Evolutionary conservation across 2,888 invertebrate genomes (phyloP), one percentile per base, ranked within the genome.

Genomic region (Diachrysia chrysitis): DNA sequence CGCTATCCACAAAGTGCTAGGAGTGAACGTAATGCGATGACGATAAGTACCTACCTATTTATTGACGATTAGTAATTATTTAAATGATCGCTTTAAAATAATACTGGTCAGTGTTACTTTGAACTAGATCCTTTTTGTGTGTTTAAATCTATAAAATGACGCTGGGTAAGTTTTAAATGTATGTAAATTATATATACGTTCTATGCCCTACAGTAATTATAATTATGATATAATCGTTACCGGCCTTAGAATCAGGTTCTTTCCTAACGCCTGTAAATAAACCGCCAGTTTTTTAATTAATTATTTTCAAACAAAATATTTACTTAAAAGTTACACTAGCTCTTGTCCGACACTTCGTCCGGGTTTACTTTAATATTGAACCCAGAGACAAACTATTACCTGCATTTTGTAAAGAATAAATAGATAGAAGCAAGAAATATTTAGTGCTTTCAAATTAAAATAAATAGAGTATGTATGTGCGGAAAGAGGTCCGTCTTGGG

Each of bases 61-160:
- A 79, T 79, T n/a, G n/a, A n/a, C n/a, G n/a, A n/a, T 79, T 55
- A 57, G 29, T 79, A 70, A 72, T 77, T 72, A 77, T 46, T 58
- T 9, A 65, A 63, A 65, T 71, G 23, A 10, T 25, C 16, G 23
- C 17, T 57, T 70, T 63, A 29, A 55, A 55, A 55, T 29, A 67
- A 66, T 69, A 74, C 53, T 74, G 65, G 51, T 48, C 63, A 68
- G 53, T 58, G 32, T 51, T 63, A 77, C 63, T 79, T 76, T 71
- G 66, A 68, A 78, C 71, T 65, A 67, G 66, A 21, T 64, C 14
- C 29, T 4, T 32, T 10, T 25, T 57, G 56, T 63, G 35, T 76
- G 23, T 46, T n/a, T n/a, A n/a, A n/a, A n/a, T n/a, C n/a, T n/a
- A n/a, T 58, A 81, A 68, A 56, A 85, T 85, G 85, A 79, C 81